Conservation (phyloP, 2,113 vertebrate species). For the Mandrillus leucophaeus region DNA sequence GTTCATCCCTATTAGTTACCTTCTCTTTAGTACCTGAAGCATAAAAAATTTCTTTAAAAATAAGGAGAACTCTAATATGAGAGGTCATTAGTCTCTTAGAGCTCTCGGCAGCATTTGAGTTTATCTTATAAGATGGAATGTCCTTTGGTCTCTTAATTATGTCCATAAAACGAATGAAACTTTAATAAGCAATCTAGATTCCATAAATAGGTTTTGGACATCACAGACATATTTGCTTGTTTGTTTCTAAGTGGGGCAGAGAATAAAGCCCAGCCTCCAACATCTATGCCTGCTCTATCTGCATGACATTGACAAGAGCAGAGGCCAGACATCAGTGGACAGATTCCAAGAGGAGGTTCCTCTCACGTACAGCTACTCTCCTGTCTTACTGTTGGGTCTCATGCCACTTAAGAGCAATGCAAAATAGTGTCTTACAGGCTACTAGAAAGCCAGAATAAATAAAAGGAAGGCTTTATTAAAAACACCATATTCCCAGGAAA, state of each 20-base stretch:
- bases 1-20: not conserved
- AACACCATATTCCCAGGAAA: not conserved
- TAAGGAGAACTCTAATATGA: not conserved
- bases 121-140: not conserved
- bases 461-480: not conserved
- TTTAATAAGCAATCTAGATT: not conserved
- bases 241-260: not conserved
- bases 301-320: not conserved
- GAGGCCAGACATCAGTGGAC: not conserved
- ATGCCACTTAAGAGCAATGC: not conserved
- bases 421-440: not conserved
- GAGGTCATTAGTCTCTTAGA: not conserved
- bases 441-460: slow-evolving; percentile 8
- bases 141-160: not conserved
- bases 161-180: not conserved
- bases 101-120: not conserved
- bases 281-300: not conserved
- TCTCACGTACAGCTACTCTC: not conserved
- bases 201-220: not conserved
- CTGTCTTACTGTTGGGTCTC: not conserved
- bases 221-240: not conserved
- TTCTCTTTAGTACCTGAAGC: not conserved
- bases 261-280: not conserved
- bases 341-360: not conserved
- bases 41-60: not conserved